Conservation (phyloP, 2,113 vertebrate genomes). For the Prietella phreatophila region DNA sequence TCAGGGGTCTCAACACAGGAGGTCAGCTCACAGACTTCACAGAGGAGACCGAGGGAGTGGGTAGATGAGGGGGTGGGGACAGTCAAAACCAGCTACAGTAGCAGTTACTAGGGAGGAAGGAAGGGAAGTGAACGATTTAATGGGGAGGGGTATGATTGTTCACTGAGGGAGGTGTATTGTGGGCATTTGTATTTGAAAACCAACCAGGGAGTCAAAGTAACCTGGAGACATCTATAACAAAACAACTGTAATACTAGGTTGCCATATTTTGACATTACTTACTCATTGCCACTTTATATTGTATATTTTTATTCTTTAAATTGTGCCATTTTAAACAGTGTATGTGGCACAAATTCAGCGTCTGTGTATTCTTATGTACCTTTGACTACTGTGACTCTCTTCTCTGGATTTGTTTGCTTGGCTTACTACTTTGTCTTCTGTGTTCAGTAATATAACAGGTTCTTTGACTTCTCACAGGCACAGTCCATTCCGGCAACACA, state of each 20-base stretch:
- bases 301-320: background rate
- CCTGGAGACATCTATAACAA: background rate
- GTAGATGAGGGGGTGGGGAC: conserved; percentile 35
- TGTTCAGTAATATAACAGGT: conserved; percentile 15
- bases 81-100: conserved; percentile 15
- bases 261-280: background rate
- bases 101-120: conserved; percentile 38
- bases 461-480: conserved; percentile 73
- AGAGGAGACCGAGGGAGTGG: conserved; percentile 37
- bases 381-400: background rate
- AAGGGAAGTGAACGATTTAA: background rate
- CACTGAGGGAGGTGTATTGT: conserved; percentile 58
- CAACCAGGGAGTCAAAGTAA: background rate
- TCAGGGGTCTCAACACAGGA: conserved; percentile 64
- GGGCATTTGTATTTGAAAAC: background rate
- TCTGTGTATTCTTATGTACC: background rate
- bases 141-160: conserved; percentile 41
- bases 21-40: conserved; percentile 58
- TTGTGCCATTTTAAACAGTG: background rate
- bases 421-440: background rate
- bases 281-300: background rate
- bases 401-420: background rate
- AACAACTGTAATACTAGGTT: background rate
- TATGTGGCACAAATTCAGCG: background rate
- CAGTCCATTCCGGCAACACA: conserved; percentile 98